phyloP scores from a whole-genome alignment of 2,888 invertebrate species.

The Artemia sp. region DNA sequence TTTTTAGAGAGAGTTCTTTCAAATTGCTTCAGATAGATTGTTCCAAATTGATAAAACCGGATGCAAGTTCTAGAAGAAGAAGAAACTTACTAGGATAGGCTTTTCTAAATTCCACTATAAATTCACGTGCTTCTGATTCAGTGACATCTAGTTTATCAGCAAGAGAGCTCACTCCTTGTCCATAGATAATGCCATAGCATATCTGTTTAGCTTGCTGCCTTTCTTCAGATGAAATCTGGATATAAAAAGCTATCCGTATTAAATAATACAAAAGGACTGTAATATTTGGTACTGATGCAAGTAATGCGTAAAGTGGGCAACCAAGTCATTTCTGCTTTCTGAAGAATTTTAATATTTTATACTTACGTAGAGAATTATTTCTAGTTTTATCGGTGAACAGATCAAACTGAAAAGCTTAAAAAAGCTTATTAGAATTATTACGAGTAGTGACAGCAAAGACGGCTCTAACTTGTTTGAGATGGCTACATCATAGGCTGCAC shows the following conservation, averaged over 20 bases:
- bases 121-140: constrained; percentile 54
- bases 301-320: no score
- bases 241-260: constrained; percentile 26
- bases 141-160: constrained; percentile 58
- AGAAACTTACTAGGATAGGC: constrained; percentile 42
- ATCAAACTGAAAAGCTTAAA: no score
- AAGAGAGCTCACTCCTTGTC: constrained; percentile 72
- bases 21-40: neutral
- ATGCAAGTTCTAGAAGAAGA: no score
- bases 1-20: constrained; percentile 14
- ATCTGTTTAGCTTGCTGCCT: constrained; percentile 77
- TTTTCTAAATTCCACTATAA: constrained; percentile 47
- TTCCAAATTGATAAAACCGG: no score
- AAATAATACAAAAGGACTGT: constrained; percentile 24
- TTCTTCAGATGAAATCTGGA: constrained; percentile 51
- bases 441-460: no score
- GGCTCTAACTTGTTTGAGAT: no score
- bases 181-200: constrained; percentile 92
- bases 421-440: no score
- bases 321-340: no score
- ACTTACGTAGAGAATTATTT: no score
- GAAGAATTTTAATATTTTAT: no score
- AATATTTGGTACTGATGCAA: neutral
- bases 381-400: no score
- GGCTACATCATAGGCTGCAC: no score